These are phyloP conservation scores for Alethe castanea DNA, from an alignment of 2,113 vertebrate genomes.

Conservation along the genomic window DNA sequence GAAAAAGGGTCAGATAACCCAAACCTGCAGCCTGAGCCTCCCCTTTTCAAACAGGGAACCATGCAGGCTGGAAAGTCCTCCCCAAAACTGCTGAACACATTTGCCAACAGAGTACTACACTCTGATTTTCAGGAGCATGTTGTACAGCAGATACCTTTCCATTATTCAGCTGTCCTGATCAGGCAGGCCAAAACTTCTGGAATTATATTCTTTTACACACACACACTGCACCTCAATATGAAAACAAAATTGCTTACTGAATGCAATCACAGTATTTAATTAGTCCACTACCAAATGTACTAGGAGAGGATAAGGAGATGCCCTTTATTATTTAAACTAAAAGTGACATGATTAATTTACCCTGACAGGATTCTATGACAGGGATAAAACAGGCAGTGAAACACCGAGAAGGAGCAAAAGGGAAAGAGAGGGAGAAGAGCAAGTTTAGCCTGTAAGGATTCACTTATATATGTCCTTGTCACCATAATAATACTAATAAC, in stretches of 20 bases:
- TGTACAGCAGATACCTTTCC: not conserved
- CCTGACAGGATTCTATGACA: not conserved
- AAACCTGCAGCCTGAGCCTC: not conserved
- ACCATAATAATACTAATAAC: slow-evolving; percentile 18
- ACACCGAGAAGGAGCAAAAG: not conserved
- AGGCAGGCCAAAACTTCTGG: not conserved
- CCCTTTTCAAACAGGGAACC: not conserved
- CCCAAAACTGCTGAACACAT: not conserved
- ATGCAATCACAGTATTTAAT: not conserved
- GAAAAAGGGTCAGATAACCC: not conserved
- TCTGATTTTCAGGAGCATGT: fast-evolving
- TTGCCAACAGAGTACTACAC: not conserved
- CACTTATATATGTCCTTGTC: not conserved
- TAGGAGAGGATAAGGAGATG: not conserved
- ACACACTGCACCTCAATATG: not conserved
- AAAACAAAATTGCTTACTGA: not conserved
- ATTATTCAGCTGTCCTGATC: not conserved
- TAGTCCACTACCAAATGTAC: not conserved
- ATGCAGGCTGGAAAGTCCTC: not conserved
- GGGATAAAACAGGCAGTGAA: not conserved
- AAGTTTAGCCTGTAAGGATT: not conserved
- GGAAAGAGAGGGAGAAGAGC: not conserved
- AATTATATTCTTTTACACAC: not conserved
- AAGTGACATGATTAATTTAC: not conserved
- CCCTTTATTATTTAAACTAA: slow-evolving; percentile 14